Conservation (phyloP, 2,113 vertebrate species). For the Salvelinus namaycush region DNA sequence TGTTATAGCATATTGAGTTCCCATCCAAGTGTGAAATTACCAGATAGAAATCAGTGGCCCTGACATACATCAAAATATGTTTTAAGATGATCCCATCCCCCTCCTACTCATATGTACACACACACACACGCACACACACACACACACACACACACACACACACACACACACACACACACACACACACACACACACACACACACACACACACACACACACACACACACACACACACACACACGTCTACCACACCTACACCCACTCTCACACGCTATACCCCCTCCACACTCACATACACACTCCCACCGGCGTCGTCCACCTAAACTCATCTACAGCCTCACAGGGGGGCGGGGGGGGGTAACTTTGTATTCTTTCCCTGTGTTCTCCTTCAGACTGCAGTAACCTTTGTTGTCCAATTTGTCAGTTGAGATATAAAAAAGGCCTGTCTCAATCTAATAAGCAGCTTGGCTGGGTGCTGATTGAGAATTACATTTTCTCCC, state of each 20-base stretch:
- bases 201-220: background rate
- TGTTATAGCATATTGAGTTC: slow-evolving; percentile 43
- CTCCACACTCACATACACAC: background rate
- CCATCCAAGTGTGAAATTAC: slow-evolving; percentile 55
- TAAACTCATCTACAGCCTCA: background rate
- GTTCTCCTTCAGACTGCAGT: slow-evolving; percentile 27
- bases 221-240: no score
- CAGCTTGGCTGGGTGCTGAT: slow-evolving; percentile 26
- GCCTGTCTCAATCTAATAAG: slow-evolving; percentile 38
- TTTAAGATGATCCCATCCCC: slow-evolving; percentile 22
- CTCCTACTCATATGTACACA: background rate
- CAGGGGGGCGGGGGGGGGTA: background rate
- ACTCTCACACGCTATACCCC: background rate
- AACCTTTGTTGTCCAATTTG: slow-evolving; percentile 49
- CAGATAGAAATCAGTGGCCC: slow-evolving; percentile 38
- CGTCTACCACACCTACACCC: background rate
- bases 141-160: background rate
- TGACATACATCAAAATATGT: slow-evolving; percentile 40
- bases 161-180: background rate
- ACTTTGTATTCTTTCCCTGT: slow-evolving; percentile 23
- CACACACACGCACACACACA: background rate
- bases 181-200: background rate
- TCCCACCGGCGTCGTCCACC: background rate
- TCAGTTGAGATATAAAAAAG: slow-evolving; percentile 33
- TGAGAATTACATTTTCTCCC: slow-evolving; percentile 38